A percentile compares a stretch with the other conserved stretches of the same genome.
Conservation (phyloP, 2,797 vertebrate species). For the Australoheros facetus region DNA sequence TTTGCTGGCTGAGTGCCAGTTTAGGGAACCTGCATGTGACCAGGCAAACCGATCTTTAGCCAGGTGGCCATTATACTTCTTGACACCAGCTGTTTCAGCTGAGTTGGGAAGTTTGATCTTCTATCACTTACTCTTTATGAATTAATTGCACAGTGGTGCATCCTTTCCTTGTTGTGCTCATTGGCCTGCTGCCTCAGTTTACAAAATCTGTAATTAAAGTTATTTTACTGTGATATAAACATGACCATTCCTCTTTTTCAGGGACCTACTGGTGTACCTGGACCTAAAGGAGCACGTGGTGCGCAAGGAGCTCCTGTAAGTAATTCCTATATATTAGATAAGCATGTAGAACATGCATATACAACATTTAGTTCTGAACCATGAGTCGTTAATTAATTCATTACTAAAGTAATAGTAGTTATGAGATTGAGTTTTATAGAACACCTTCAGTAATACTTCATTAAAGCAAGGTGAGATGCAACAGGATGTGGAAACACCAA, state of each 20-base stretch:
- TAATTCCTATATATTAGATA: slow-evolving; percentile 32
- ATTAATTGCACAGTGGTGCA: not conserved
- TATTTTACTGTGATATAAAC: not conserved
- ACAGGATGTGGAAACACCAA: no score
- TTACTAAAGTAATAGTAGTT: not conserved
- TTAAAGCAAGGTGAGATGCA: no score
- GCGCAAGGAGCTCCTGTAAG: slow-evolving; percentile 94
- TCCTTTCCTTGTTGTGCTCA: not conserved
- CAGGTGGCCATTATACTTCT: not conserved
- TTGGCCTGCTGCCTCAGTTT: not conserved
- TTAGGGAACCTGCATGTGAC: not conserved
- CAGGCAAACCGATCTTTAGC: not conserved
- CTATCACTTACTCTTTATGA: no score
- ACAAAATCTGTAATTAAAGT: not conserved
- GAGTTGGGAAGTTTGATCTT: not conserved
- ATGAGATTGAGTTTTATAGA: no score
- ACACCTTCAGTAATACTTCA: no score
- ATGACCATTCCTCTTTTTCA: slow-evolving; percentile 62
- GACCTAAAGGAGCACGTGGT: slow-evolving; percentile 93
- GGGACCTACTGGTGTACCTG: slow-evolving; percentile 93
- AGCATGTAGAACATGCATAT: not conserved
- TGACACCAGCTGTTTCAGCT: not conserved
- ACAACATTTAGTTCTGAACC: not conserved
- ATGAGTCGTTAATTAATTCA: not conserved
- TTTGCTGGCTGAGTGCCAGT: not conserved